Conservation (phyloP, 2,888 invertebrate species). For the Thecophora atra region DNA sequence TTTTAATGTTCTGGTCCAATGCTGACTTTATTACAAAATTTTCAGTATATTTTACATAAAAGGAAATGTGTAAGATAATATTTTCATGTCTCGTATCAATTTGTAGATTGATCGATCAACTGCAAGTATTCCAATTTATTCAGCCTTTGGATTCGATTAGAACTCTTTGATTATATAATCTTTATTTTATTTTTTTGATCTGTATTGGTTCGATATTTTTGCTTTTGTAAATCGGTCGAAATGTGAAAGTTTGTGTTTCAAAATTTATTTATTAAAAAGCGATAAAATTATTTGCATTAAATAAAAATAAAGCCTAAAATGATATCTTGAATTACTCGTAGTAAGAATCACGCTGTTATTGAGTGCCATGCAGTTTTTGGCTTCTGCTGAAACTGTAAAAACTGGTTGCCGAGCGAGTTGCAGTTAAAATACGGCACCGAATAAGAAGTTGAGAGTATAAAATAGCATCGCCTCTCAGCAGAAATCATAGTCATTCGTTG, state of each 20-base stretch:
- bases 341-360: neutral
- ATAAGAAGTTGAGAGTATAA: neutral
- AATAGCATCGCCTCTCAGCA: neutral
- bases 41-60: too few species aligned
- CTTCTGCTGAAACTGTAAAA: constrained; percentile 2
- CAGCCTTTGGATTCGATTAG: too few species aligned
- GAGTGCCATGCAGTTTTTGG: neutral
- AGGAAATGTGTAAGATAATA: too few species aligned
- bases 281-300: neutral
- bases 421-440: neutral
- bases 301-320: neutral
- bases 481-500: neutral
- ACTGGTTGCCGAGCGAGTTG: neutral
- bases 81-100: too few species aligned
- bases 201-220: neutral
- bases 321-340: neutral
- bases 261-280: neutral
- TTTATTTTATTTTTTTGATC: too few species aligned
- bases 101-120: too few species aligned
- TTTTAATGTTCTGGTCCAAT: too few species aligned
- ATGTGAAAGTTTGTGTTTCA: neutral
- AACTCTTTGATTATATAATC: too few species aligned
- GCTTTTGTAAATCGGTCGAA: neutral
- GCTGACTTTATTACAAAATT: too few species aligned
- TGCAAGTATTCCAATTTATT: too few species aligned